Conservation (phyloP, 1,140 invertebrate genomes). For the Parasteatoda tepidariorum region DNA sequence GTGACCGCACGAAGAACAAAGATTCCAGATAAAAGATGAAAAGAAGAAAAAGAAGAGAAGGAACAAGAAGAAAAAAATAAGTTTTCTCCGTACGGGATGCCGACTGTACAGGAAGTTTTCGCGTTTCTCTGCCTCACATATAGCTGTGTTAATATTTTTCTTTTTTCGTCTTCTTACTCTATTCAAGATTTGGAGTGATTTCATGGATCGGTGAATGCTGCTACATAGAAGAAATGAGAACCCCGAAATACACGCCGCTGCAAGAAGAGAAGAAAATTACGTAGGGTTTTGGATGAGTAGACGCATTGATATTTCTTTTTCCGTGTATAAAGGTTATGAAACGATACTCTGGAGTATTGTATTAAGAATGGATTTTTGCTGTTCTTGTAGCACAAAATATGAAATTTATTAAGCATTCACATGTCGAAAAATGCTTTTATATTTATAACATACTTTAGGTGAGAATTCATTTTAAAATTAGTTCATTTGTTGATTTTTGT, state of each 20-base stretch:
- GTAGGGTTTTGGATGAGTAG: slow-evolving; percentile 40
- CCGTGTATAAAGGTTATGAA: background rate
- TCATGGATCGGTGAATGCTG: slow-evolving; percentile 23
- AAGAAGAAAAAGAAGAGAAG: background rate
- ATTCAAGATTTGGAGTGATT: slow-evolving; percentile 23
- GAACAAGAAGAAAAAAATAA: background rate
- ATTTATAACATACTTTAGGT: too few relatives aligned
- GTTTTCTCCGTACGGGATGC: background rate
- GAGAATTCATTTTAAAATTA: too few relatives aligned
- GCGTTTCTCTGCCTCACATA: background rate
- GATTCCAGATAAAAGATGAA: slow-evolving; percentile 9
- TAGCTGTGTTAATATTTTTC: background rate
- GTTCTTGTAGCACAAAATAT: background rate
- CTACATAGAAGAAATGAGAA: slow-evolving; percentile 23
- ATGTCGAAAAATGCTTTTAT: too few relatives aligned
- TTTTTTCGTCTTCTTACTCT: background rate
- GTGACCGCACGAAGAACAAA: slow-evolving; percentile 42
- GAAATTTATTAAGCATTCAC: background rate
- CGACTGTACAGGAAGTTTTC: background rate
- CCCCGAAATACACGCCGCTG: background rate
- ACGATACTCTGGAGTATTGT: background rate
- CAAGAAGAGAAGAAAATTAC: slow-evolving; percentile 30
- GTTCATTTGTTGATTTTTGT: too few relatives aligned
- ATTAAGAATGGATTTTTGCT: background rate
- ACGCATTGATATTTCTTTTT: slow-evolving; percentile 5